Percentiles rank a stretch among this genome's conserved stretches.
Conservation (phyloP, 1,140 invertebrate species). For the Bombus turneri region DNA sequence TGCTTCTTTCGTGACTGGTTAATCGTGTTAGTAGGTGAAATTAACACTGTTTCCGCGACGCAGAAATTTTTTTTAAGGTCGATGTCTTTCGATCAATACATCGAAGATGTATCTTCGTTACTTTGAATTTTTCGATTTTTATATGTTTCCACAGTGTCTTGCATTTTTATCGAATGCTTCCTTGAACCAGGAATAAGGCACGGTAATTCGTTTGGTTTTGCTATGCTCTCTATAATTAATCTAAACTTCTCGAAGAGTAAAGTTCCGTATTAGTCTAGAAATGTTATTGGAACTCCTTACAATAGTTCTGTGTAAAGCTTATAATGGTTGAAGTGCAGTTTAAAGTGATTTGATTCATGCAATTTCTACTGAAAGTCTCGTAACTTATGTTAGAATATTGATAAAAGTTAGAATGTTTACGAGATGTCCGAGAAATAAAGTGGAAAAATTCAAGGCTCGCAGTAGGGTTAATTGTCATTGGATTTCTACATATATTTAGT, state of each 20-base stretch:
- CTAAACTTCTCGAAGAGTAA: too few relatives aligned
- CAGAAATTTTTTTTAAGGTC: not conserved
- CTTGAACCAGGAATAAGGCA: too few relatives aligned
- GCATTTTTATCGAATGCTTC: not conserved
- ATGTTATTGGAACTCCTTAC: not conserved
- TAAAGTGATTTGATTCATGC: not conserved
- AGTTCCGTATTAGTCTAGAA: not conserved
- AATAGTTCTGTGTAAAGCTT: not conserved
- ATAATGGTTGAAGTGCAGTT: not conserved
- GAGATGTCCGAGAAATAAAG: too few relatives aligned
- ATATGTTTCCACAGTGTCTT: not conserved
- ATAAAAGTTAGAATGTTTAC: too few relatives aligned
- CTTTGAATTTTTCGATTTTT: not conserved
- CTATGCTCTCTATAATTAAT: too few relatives aligned
- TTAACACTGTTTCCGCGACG: not conserved
- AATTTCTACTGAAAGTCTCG: too few relatives aligned
- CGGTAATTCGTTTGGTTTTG: too few relatives aligned
- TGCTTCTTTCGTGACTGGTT: not conserved
- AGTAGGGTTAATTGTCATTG: too few relatives aligned
- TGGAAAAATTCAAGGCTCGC: too few relatives aligned
- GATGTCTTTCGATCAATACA: not conserved
- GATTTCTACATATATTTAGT: too few relatives aligned
- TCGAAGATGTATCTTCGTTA: not conserved
- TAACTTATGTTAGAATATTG: too few relatives aligned
- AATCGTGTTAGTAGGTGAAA: slow-evolving; percentile 28